A percentile compares a stretch with the other conserved stretches of the same genome.
Conservation (phyloP, 2,113 vertebrate genomes). For the Percina caprodes region DNA sequence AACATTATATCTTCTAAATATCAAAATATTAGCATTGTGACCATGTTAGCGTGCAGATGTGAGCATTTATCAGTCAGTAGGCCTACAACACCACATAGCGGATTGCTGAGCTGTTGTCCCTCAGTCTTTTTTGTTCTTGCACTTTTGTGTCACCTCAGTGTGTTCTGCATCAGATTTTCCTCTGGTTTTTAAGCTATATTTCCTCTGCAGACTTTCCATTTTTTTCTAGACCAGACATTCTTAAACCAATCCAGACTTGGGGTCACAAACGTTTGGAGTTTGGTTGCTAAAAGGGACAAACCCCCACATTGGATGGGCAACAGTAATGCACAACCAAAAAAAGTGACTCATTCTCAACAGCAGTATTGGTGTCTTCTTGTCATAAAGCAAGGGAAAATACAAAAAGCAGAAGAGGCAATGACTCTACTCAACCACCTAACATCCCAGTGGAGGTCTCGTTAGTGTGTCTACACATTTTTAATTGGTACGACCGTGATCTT, state of each 20-base stretch:
- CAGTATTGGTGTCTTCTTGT: not conserved
- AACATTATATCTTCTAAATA: no score
- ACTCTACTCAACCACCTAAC: not conserved
- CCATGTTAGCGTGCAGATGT: not conserved
- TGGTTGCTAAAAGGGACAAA: constrained; percentile 27
- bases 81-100: not conserved
- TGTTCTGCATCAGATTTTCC: constrained; percentile 31
- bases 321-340: constrained; percentile 10
- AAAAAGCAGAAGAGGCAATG: not conserved
- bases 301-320: not conserved
- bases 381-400: not conserved
- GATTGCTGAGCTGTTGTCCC: not conserved
- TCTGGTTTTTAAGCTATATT: constrained; percentile 36
- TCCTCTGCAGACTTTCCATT: constrained; percentile 2
- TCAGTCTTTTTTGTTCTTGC: not conserved
- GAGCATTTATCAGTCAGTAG: not conserved
- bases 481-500: not conserved
- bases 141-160: not conserved
- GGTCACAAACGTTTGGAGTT: constrained; percentile 37
- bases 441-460: constrained; percentile 29
- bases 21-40: no score
- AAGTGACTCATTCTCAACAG: not conserved
- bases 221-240: constrained; percentile 7
- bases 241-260: not conserved
- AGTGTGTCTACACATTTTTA: constrained; percentile 20